Evolutionary conservation across 1,140 invertebrate genomes (phyloP).

Genomic region (Bombyx mori): DNA sequence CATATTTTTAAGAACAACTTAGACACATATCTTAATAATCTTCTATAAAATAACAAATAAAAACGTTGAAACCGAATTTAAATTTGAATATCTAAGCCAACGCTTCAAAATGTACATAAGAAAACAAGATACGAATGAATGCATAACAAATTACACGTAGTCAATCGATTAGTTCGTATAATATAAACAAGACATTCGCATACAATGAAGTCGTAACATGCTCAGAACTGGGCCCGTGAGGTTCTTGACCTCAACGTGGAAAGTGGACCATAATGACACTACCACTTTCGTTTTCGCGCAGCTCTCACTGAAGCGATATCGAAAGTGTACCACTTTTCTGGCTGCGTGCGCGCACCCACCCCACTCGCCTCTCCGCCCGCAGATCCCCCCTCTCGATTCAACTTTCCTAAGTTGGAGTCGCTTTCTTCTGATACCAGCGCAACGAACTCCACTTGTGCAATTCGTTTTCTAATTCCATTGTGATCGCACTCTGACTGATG

Average conservation of each 20-base stretch:
- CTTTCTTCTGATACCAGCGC: constrained; percentile 49
- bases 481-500: constrained; percentile 48
- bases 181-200: too few species aligned
- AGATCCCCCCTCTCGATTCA: constrained; percentile 22
- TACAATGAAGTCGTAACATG: constrained; percentile 22
- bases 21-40: too few species aligned
- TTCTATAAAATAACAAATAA: too few species aligned
- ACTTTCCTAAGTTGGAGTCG: constrained; percentile 56
- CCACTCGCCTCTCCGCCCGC: constrained; percentile 19
- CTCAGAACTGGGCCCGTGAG: constrained; percentile 30
- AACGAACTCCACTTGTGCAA: constrained; percentile 46
- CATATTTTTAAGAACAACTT: too few species aligned
- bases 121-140: too few species aligned
- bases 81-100: too few species aligned
- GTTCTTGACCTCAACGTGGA: constrained; percentile 58
- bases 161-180: too few species aligned
- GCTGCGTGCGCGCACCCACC: constrained; percentile 58
- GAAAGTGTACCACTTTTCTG: constrained; percentile 66
- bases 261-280: constrained; percentile 66
- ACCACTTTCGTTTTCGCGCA: constrained; percentile 69
- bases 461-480: constrained; percentile 68
- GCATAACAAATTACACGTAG: too few species aligned
- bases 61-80: too few species aligned
- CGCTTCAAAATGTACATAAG: too few species aligned
- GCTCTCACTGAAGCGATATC: constrained; percentile 66